Evolutionary conservation across 2,797 vertebrate genomes (phyloP), one percentile per base, ranked within the genome.

Genomic region (Coranthus polyacanthus): DNA sequence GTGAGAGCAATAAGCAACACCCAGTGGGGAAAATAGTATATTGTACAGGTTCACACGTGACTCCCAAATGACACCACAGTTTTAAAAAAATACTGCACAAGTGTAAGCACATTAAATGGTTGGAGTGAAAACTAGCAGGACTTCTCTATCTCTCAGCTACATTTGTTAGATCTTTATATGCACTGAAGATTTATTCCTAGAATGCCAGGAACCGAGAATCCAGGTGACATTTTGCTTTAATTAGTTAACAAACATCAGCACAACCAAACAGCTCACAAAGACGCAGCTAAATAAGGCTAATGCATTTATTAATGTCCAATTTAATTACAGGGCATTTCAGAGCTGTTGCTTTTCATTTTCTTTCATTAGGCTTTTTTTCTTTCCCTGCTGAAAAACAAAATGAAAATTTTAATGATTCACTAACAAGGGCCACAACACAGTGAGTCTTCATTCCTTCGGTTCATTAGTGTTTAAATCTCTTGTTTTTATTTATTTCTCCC

Each of bases 241-340:
- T 87, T 68, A 82, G 80, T 81, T 29, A 36, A 57, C 69, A 59
- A 72, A 65, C 66, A 89, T 83, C 75, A 72, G 82, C 75, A 69
- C 81, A 87, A 88, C 61, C 59, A 76, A 68, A 73, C 68, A 46
- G 32, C 74, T 74, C 68, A 53, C 75, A 84, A 80, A 78, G 76
- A 76, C 80, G 47, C 75, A 61, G 56, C 71, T 73, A 78, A 86
- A 79, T 72, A 69, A 74, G 52, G 38, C 71, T 84, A 80, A 86
- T 87, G 82, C 87, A 88, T 92, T 90, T 86, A 89, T 92, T 91
- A 89, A 86, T 70, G 86, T 89, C 74, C 59, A 73, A 79, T 86
- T 88, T 88, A 88, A 91, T 89, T 84, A 84, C 54, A 1, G 44
- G 56, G 34, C 34, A 62, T 82, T 87, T 89, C 34, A 61, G 71